Base-by-base conservation (phyloP, 2,888 invertebrate genomes). In the Dioctria linearis region DNA sequence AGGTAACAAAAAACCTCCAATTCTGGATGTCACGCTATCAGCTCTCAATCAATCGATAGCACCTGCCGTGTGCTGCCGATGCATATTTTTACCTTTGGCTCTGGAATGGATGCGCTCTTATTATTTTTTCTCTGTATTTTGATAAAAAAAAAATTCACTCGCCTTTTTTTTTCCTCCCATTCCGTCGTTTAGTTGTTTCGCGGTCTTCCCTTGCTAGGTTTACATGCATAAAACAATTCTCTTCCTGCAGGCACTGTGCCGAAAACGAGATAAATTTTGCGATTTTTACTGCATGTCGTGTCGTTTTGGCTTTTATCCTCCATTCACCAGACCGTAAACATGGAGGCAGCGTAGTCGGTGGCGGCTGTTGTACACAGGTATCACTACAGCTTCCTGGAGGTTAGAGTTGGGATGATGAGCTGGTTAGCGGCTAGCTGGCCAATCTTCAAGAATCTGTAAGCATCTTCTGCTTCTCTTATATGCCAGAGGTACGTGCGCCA, bases 41-140 rank as follows among this genome's bases (percentile, higher is more conserved):
- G 61, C n/a, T 76, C 63, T 40, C 76, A 76, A 76, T 76, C 76
- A 76, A 76, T 76, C 76, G 63, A 76, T 76, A 63, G 76, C 76
- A 76, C 76, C 76, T 76, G 76, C 76, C 76, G 59, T 37, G 73
- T 59, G 54, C 6, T n/a, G 25, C 63, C 65, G 65, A 65, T 42
- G 69, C 49, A 11, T 11, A 69, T 69, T 51, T 25, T 54, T 71
- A 11, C 39, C 13, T 11, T 71, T 51, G 51, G 13, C 59, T 59
- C 42, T 25, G 25, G 42, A 57, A 11, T 25, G 25, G 25, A 25
- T 25, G 25, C 25, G 25, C 25, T 59, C 59, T n/a, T 75, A 59
- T 75, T 25, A 75, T 75, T 59, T 75, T 59, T 75, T 5, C 42
- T 75, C 42, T 75, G 25, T 25, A 59, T 69, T 46, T 8, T 37